Base-by-base conservation (phyloP, 2,888 invertebrate genomes). In the Agonopterix arenella region DNA sequence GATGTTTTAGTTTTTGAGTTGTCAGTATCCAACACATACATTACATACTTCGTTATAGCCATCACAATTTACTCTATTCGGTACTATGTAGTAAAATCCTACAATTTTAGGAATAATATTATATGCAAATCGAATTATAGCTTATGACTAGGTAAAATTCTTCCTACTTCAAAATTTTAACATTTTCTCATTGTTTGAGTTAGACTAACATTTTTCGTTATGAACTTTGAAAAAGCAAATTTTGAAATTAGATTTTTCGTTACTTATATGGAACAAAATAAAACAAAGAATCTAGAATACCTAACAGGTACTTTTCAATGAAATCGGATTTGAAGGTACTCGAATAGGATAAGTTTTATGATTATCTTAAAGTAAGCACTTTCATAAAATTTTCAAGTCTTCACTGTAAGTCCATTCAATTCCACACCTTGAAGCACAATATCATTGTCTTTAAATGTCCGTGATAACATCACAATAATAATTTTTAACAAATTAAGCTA, bases 71-170 rank as follows among this genome's bases (percentile, higher is more conserved):
- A 79, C 68, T 75, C 68, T 74, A 75, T 76, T 66, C 69, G 70
- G 67, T 60, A 64, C 62, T 65, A 57, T 61, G 65, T 66, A 38
- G 70, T 67, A 61, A 69, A 68, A 66, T 72, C 64, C 73, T 78
- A 79, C 66, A 78, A 63, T 63, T 78, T 81, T 73, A 80, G 68
- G 73, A 78, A 77, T 76, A 78, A 77, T 76, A 62, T 28, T 28
- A 63, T 67, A 80, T 75, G 76, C 69, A 77, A 76, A 73, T 75
- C 68, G 69, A 80, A 76, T 77, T 80, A 82, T 77, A 84, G 71
- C 85, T 88, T 89, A 86, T 88, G 88, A 89, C 88, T 89, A 89
- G 88, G 80, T 82, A 84, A 78, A 79, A 68, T 81, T 81, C 72
- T 80, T 76, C 75, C 84, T 84, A 83, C 80, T 69, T 73, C 68